Evolutionary conservation across 2,113 vertebrate genomes (phyloP).

Genomic region (Myanophis thanlyinensis): DNA sequence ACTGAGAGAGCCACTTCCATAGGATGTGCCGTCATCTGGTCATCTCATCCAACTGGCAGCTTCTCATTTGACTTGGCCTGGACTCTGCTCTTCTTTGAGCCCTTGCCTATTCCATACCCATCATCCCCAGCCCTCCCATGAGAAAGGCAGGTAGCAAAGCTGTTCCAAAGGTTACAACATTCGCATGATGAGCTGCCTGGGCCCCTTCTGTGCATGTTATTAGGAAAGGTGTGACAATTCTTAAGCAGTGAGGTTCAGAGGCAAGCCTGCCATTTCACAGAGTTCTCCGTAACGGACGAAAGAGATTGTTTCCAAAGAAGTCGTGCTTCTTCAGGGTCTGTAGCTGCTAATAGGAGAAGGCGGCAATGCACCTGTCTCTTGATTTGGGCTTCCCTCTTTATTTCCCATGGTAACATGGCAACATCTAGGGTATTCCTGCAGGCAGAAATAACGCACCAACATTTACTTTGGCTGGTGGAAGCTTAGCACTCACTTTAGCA

Average conservation of each 20-base stretch:
- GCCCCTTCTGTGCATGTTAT: slow-evolving; percentile 8
- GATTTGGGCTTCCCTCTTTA: not conserved
- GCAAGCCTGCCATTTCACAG: not conserved
- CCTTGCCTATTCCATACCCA: not conserved
- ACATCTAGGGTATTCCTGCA: not conserved
- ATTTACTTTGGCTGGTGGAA: not conserved
- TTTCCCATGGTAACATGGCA: not conserved
- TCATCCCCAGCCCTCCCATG: not conserved
- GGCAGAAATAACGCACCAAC: not conserved
- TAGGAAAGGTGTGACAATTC: not conserved
- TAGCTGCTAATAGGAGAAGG: not conserved
- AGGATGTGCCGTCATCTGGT: not conserved
- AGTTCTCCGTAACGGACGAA: not conserved
- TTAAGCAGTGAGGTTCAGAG: not conserved
- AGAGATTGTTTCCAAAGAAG: not conserved
- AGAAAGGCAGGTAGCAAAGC: not conserved
- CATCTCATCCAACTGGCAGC: slow-evolving; percentile 2
- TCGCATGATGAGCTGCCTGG: not conserved
- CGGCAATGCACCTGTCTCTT: not conserved
- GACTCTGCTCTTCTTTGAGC: not conserved
- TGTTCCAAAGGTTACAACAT: slow-evolving; percentile 5
- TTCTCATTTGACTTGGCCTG: not conserved
- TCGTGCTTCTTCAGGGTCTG: not conserved
- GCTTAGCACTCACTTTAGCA: not conserved
- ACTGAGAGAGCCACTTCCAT: not conserved